A percentile compares a stretch with the other conserved stretches of the same genome.
Conservation (phyloP, 2,797 vertebrate species). For the Siniperca undulata region DNA sequence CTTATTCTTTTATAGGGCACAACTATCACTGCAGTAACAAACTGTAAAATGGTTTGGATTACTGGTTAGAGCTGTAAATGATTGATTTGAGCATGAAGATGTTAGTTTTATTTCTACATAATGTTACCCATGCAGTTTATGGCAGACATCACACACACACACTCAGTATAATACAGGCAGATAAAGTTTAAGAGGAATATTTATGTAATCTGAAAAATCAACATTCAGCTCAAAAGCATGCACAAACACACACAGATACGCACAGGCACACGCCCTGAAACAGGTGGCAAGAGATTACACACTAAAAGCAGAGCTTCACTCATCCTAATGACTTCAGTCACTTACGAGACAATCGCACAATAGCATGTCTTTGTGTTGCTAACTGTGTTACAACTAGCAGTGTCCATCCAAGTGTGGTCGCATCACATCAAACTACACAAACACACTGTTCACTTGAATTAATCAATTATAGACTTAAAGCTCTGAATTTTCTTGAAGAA, state of each 20-base stretch:
- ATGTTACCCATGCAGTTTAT: background rate
- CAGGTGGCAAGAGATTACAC: conserved; percentile 39
- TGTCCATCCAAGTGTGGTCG: background rate
- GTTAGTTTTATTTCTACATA: background rate
- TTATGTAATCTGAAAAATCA: conserved; percentile 17
- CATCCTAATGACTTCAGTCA: conserved; percentile 37
- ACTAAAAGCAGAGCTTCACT: conserved; percentile 35
- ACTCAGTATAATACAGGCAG: background rate
- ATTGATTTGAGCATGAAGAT: background rate
- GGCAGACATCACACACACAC: background rate
- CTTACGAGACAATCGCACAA: conserved; percentile 9
- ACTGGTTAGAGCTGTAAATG: background rate
- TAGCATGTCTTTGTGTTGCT: background rate
- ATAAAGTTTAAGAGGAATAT: conserved; percentile 31
- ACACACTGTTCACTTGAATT: background rate
- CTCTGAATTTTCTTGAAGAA: conserved; percentile 20
- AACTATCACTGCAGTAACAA: background rate
- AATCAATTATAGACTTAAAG: conserved; percentile 14
- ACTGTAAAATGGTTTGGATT: background rate
- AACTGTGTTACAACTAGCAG: conserved; percentile 3
- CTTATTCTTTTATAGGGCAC: no score
- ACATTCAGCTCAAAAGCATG: background rate
- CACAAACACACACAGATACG: conserved; percentile 4
- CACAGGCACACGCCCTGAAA: conserved; percentile 3
- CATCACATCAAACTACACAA: background rate